Percentiles rank a stretch among this genome's conserved stretches.
Conservation (phyloP, 2,113 vertebrate genomes). For the Carlito syrichta region DNA sequence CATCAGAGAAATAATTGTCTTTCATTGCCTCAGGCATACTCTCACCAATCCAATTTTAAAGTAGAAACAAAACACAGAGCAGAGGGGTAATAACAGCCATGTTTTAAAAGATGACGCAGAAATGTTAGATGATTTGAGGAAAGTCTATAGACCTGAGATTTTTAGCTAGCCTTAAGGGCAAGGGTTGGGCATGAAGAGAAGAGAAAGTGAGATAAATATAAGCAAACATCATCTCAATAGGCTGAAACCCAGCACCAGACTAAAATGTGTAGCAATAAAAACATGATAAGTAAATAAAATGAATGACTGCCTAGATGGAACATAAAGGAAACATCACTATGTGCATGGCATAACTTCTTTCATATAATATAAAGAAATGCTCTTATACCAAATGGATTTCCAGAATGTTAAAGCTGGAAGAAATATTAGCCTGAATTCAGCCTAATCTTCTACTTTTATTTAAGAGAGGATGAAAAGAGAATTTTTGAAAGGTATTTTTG, state of each 20-base stretch:
- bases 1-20: constrained; percentile 55
- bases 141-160: constrained; percentile 1
- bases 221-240: neutral
- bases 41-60: constrained; percentile 54
- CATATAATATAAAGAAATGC: neutral
- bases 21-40: constrained; percentile 35
- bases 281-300: neutral
- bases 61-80: neutral
- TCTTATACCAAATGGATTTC: neutral
- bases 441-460: neutral
- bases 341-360: neutral
- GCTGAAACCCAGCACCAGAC: neutral
- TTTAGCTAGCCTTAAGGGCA: neutral
- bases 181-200: neutral
- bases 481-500: neutral
- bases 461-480: neutral
- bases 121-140: constrained; percentile 1
- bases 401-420: neutral
- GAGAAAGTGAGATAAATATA: constrained; percentile 39
- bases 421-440: neutral
- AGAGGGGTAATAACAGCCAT: constrained; percentile 10
- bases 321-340: neutral
- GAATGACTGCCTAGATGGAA: neutral
- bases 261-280: constrained; percentile 18
- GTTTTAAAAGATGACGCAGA: constrained; percentile 19